Evolutionary conservation across 2,113 vertebrate genomes (phyloP).

Genomic region (Sisor rabdophorus): DNA sequence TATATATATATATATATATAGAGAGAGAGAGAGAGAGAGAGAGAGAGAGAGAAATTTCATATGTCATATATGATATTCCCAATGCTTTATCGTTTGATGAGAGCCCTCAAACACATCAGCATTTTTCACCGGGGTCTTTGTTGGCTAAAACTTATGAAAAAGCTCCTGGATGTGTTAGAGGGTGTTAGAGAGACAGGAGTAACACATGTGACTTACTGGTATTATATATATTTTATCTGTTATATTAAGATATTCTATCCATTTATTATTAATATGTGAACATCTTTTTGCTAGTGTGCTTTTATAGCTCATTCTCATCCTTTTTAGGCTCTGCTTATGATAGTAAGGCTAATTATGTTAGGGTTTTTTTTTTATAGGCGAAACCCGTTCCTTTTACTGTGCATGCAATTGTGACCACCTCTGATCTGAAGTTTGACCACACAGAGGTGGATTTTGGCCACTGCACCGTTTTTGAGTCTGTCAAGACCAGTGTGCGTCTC

Average conservation of each 20-base stretch:
- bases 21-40: no score
- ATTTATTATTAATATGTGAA: conserved; percentile 7
- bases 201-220: not conserved
- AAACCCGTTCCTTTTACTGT: conserved; percentile 72
- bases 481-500: conserved; percentile 68
- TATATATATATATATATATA: no score
- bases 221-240: no score
- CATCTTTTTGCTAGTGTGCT: not conserved
- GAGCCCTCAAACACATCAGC: not conserved
- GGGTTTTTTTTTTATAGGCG: conserved; percentile 59
- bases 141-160: no score
- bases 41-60: no score
- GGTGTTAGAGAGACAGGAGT: not conserved
- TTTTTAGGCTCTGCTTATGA: no score
- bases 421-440: conserved; percentile 79
- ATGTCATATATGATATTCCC: no score
- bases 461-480: conserved; percentile 80
- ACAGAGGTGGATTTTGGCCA: conserved; percentile 76
- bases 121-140: no score
- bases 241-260: not conserved
- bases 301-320: no score
- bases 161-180: no score
- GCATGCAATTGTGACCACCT: conserved; percentile 80
- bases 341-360: not conserved
- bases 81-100: not conserved